Conservation (phyloP, 2,888 invertebrate species). For the Plebejus argus region DNA sequence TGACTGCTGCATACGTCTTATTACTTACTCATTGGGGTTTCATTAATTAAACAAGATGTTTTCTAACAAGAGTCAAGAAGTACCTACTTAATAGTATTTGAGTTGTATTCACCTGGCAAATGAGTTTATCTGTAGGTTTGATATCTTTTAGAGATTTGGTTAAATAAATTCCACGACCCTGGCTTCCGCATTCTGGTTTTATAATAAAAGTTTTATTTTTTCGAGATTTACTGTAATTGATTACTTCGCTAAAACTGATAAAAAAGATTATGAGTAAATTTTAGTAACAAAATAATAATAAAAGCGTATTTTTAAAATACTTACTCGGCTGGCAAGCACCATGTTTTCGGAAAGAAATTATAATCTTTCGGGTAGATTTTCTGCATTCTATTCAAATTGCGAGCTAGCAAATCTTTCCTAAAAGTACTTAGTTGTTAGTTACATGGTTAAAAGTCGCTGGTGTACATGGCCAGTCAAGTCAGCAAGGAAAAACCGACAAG, state of each 20-base stretch:
- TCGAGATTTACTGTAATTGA: constrained; percentile 85
- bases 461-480: no score
- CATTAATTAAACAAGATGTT: no score
- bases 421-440: constrained; percentile 16
- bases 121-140: constrained; percentile 89
- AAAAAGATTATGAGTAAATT: neutral
- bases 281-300: neutral
- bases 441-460: neutral
- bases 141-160: constrained; percentile 90
- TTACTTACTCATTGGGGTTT: no score
- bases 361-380: constrained; percentile 94
- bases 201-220: constrained; percentile 91
- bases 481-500: no score
- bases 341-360: constrained; percentile 95
- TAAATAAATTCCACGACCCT: constrained; percentile 93
- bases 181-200: constrained; percentile 95
- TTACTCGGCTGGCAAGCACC: constrained; percentile 96
- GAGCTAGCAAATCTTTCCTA: constrained; percentile 92
- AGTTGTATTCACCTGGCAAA: constrained; percentile 86
- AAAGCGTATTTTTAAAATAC: constrained; percentile 45
- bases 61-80: no score
- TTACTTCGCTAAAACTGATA: constrained; percentile 85
- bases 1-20: no score
- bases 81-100: neutral
- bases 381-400: constrained; percentile 94